Evolutionary conservation across 2,113 vertebrate species (phyloP).

Genomic region (Cricetomys ansorgei): DNA sequence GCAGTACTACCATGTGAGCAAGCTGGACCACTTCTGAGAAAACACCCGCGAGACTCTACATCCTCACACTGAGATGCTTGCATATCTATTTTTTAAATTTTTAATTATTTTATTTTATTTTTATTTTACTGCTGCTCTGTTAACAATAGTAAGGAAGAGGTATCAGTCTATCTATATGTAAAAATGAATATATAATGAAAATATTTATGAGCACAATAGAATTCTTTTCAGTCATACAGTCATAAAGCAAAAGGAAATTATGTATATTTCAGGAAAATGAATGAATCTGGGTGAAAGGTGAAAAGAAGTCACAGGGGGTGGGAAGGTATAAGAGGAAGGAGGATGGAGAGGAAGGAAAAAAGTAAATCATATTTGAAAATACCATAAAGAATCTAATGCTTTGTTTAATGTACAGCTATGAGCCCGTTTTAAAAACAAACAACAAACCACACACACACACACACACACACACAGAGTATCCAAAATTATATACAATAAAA

Average conservation of each 20-base stretch:
- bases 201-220: background rate
- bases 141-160: background rate
- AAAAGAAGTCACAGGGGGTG: background rate
- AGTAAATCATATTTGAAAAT: background rate
- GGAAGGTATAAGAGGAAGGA: background rate
- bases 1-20: background rate
- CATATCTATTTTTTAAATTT: background rate
- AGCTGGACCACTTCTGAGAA: background rate
- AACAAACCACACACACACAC: background rate
- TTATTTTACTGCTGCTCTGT: too few relatives aligned
- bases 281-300: background rate
- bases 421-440: background rate
- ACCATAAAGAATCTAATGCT: background rate
- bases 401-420: background rate
- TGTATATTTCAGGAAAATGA: background rate
- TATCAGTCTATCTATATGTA: background rate
- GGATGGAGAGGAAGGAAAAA: background rate
- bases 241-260: background rate
- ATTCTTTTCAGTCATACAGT: background rate
- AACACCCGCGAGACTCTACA: background rate
- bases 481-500: background rate
- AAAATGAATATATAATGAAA: too few relatives aligned
- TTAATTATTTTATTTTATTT: too few relatives aligned
- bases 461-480: fast-evolving
- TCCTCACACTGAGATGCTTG: background rate